Evolutionary conservation across 2,797 vertebrate genomes (phyloP).

Genomic region (Darevskia nairensis): DNA sequence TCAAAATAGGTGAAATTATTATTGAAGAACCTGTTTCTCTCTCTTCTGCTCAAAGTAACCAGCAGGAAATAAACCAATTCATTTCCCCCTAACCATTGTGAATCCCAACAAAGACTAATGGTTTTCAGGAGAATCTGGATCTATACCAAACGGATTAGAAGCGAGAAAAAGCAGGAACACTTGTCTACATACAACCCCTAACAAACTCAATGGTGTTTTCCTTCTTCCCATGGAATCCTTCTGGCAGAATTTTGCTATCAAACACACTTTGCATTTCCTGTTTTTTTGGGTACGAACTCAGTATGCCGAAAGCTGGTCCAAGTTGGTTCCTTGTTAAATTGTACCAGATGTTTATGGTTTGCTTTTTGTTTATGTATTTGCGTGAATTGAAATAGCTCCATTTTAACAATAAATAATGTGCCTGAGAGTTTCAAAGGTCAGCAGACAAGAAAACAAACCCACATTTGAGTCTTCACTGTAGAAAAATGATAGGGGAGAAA

Average conservation of each 20-base stretch:
- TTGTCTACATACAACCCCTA: background rate
- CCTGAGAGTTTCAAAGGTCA: constrained; percentile 39
- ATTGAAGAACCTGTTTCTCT: constrained; percentile 24
- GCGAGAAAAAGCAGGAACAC: constrained; percentile 40
- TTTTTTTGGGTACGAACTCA: constrained; percentile 26
- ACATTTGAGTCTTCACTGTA: constrained; percentile 47
- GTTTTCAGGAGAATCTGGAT: constrained; percentile 21
- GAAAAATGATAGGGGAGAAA: constrained; percentile 29
- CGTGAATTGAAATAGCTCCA: constrained; percentile 16
- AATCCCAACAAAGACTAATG: constrained; percentile 58
- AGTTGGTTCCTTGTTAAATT: constrained; percentile 15
- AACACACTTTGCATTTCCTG: constrained; percentile 2
- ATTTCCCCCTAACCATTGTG: constrained; percentile 43
- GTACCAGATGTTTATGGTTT: too few species aligned
- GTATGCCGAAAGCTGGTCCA: constrained; percentile 10
- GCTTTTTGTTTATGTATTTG: constrained; percentile 14
- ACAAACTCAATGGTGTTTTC: background rate
- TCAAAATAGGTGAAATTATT: constrained; percentile 50
- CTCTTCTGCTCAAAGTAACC: constrained; percentile 51
- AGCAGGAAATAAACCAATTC: constrained; percentile 53
- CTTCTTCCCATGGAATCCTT: background rate
- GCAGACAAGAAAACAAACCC: constrained; percentile 28
- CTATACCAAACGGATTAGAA: background rate
- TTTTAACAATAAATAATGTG: constrained; percentile 41
- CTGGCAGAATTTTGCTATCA: background rate